Evolutionary conservation across 2,797 vertebrate genomes (phyloP).

Genomic region (Protosalanx chinensis): DNA sequence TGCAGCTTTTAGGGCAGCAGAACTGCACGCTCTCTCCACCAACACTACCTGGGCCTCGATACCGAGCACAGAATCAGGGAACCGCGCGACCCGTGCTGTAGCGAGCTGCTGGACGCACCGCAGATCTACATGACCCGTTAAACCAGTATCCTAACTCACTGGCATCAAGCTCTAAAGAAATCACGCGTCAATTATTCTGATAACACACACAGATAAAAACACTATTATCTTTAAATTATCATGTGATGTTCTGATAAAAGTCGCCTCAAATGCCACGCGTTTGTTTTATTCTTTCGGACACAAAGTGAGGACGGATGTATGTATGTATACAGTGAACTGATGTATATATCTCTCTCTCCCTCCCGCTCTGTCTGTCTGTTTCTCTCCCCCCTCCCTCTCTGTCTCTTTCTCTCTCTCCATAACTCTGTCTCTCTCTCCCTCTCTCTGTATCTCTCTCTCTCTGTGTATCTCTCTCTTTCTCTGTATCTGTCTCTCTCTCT

Average conservation of each 20-base stretch:
- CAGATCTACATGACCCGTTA: too few relatives aligned
- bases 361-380: neutral
- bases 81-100: neutral
- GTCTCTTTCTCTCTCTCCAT: neutral
- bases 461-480: slow-evolving; percentile 28
- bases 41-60: slow-evolving; percentile 56
- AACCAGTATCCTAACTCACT: too few relatives aligned
- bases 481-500: slow-evolving; percentile 26
- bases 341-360: neutral
- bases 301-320: neutral
- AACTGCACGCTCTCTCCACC: slow-evolving; percentile 70
- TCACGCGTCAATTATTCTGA: too few relatives aligned
- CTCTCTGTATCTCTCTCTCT: neutral
- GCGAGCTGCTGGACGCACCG: too few relatives aligned
- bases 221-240: too few relatives aligned
- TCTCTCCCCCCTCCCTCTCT: too few relatives aligned
- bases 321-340: neutral
- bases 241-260: too few relatives aligned
- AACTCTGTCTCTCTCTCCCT: neutral
- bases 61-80: slow-evolving; percentile 37
- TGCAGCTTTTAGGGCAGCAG: slow-evolving; percentile 84
- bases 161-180: too few relatives aligned
- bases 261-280: neutral
- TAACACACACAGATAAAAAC: too few relatives aligned
- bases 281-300: neutral